Conservation (phyloP, 2,888 invertebrate species). For the Ganaspis brasiliensis region DNA sequence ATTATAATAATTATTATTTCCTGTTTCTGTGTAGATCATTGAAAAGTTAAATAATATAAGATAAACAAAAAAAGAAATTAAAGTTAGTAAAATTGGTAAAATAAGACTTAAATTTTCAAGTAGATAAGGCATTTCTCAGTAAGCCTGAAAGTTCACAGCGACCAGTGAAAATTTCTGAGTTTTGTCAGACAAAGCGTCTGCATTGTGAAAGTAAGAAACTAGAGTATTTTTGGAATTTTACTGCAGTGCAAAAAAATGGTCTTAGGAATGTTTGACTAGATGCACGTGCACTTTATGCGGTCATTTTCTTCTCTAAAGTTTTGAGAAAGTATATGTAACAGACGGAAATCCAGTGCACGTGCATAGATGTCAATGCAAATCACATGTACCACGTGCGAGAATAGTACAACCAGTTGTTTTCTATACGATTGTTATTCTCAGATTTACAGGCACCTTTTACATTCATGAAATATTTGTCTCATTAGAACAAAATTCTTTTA, state of each 20-base stretch:
- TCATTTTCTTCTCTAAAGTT: conserved; percentile 6
- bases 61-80: too few relatives aligned
- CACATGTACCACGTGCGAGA: conserved; percentile 8
- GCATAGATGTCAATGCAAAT: conserved; percentile 10
- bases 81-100: too few relatives aligned
- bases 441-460: too few relatives aligned
- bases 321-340: conserved; percentile 20
- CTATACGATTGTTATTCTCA: too few relatives aligned
- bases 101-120: too few relatives aligned
- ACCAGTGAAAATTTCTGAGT: background rate
- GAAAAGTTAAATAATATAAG: too few relatives aligned
- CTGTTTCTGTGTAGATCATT: too few relatives aligned
- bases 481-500: too few relatives aligned
- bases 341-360: conserved; percentile 27
- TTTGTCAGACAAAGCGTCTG: conserved; percentile 10
- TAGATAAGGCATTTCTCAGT: too few relatives aligned
- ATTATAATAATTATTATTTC: too few relatives aligned
- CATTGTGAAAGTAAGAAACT: conserved; percentile 1
- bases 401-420: background rate
- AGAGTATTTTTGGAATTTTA: conserved; percentile 40
- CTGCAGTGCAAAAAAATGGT: conserved; percentile 28
- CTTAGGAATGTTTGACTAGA: conserved; percentile 19
- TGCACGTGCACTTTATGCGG: conserved; percentile 34
- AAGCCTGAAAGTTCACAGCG: background rate
- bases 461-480: too few relatives aligned